phyloP scores from a whole-genome alignment of 2,797 vertebrate species.

The Huso huso region DNA sequence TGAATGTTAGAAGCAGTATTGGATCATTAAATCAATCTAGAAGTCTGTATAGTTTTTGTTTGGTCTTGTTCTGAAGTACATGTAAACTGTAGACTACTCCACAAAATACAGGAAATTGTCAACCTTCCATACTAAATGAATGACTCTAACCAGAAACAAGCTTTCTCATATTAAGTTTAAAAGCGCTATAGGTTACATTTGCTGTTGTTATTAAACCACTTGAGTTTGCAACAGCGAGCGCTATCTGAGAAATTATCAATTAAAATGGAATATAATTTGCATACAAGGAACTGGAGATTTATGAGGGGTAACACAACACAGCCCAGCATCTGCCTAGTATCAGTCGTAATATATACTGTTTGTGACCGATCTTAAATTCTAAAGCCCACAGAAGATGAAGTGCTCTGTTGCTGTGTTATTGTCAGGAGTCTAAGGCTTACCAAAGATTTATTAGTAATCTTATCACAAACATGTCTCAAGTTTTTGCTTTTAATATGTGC shows the following conservation, averaged over 20 bases:
- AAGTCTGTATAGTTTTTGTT: too few relatives aligned
- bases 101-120: slow-evolving; percentile 14
- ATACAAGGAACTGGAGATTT: slow-evolving; percentile 80
- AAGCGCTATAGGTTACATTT: slow-evolving; percentile 35
- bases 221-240: slow-evolving; percentile 39
- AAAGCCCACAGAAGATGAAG: slow-evolving; percentile 73
- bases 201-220: slow-evolving; percentile 37
- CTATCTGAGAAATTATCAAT: slow-evolving; percentile 81
- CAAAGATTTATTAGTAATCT: slow-evolving; percentile 81
- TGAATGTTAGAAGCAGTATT: too few relatives aligned
- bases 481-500: slow-evolving; percentile 86
- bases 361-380: slow-evolving; percentile 82
- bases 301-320: slow-evolving; percentile 53
- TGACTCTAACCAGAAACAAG: slow-evolving; percentile 35
- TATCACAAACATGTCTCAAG: slow-evolving; percentile 89
- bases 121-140: slow-evolving; percentile 32
- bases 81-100: too few relatives aligned
- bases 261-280: slow-evolving; percentile 85
- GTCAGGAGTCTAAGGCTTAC: slow-evolving; percentile 75
- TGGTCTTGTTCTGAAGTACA: too few relatives aligned
- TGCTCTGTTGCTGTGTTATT: slow-evolving; percentile 69
- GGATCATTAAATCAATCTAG: too few relatives aligned
- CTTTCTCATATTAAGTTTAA: slow-evolving; percentile 38
- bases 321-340: slow-evolving; percentile 67
- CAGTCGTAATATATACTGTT: slow-evolving; percentile 78